These are phyloP conservation scores for Syngnathus acus DNA, from an alignment of 2,797 vertebrate species.

Conservation along the genomic window DNA sequence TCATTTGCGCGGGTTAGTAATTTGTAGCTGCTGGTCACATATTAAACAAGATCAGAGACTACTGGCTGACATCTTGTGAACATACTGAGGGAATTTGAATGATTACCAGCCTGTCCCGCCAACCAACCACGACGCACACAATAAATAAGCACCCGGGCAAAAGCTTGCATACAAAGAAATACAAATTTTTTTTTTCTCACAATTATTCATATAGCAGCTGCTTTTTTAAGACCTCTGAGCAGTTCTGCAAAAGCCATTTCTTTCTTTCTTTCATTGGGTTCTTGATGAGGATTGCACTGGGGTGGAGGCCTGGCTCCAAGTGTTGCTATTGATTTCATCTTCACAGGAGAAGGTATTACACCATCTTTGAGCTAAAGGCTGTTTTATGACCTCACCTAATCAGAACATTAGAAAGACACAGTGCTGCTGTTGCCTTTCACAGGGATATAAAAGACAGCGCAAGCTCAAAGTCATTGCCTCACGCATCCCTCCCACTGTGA, in stretches of 20 bases:
- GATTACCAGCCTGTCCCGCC: slow-evolving; percentile 65
- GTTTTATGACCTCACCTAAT: slow-evolving; percentile 44
- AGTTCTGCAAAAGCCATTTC: slow-evolving; percentile 26
- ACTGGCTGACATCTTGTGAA: slow-evolving; percentile 66
- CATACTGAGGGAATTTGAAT: slow-evolving; percentile 69
- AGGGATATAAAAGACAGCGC: slow-evolving; percentile 29
- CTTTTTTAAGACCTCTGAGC: slow-evolving; percentile 36
- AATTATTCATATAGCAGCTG: no score
- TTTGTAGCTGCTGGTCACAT: slow-evolving; percentile 74
- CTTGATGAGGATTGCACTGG: slow-evolving; percentile 28
- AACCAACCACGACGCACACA: slow-evolving; percentile 66
- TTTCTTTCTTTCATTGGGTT: slow-evolving; percentile 46
- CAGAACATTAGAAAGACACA: slow-evolving; percentile 43
- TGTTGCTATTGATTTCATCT: slow-evolving; percentile 55
- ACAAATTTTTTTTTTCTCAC: slow-evolving; percentile 10
- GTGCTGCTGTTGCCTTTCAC: slow-evolving; percentile 26
- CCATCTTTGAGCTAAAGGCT: slow-evolving; percentile 47
- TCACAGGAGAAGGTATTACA: slow-evolving; percentile 42
- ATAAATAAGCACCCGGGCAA: slow-evolving; percentile 29
- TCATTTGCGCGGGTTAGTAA: slow-evolving; percentile 69
- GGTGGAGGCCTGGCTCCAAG: slow-evolving; percentile 17
- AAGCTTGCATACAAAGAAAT: slow-evolving; percentile 52
- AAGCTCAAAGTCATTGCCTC: slow-evolving; percentile 26
- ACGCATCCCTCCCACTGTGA: slow-evolving; percentile 25
- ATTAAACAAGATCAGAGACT: slow-evolving; percentile 75